Percentiles rank a stretch among this genome's conserved stretches.
Conservation (phyloP, 2,888 invertebrate genomes). For the Brachypalpus laphriformis region DNA sequence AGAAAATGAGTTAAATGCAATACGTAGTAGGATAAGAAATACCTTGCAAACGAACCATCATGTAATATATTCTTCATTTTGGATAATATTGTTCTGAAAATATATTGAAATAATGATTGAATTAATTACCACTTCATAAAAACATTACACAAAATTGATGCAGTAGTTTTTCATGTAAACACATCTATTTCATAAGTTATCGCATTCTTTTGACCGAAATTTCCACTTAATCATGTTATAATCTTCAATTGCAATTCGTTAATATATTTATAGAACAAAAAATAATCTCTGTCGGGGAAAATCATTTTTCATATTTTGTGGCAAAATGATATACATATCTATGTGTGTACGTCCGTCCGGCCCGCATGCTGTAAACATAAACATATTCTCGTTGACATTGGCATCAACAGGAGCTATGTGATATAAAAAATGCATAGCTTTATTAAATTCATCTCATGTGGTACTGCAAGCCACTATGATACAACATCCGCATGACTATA, state of each 20-base stretch:
- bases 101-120: no score
- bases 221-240: neutral
- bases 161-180: neutral
- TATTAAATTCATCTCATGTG: constrained; percentile 34
- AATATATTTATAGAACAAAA: constrained; percentile 14
- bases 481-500: constrained; percentile 21
- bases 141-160: neutral
- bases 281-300: neutral
- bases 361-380: neutral
- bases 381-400: neutral
- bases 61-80: no score
- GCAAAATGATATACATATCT: neutral
- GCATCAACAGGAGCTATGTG: neutral
- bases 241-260: neutral
- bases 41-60: no score
- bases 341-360: no score
- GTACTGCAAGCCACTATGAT: neutral
- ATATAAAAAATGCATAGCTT: constrained; percentile 21
- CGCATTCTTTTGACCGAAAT: neutral
- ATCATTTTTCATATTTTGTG: constrained; percentile 7
- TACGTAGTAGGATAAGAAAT: no score
- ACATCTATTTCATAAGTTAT: neutral
- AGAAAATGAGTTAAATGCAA: no score
- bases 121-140: no score
- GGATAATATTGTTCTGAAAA: no score